These are phyloP conservation scores for Pandemis corylana DNA, from an alignment of 2,888 invertebrate species.

Conservation along the genomic window DNA sequence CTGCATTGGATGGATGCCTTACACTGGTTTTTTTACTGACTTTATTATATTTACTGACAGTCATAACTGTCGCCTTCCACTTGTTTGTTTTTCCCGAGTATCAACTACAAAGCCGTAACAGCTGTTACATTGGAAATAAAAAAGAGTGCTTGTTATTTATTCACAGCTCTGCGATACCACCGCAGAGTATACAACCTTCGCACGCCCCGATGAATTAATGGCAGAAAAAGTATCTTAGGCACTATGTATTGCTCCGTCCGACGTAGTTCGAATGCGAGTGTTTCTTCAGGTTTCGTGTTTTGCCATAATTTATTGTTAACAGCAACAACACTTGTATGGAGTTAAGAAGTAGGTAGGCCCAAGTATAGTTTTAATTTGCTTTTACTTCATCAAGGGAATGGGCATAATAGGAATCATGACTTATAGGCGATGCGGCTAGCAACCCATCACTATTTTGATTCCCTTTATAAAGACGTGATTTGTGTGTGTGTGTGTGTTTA, in stretches of 20 bases:
- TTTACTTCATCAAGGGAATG: no score
- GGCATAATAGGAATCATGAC: no score
- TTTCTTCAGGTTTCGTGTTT: constrained; percentile 13
- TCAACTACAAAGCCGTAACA: constrained; percentile 18
- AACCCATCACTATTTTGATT: no score
- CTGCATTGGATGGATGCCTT: neutral
- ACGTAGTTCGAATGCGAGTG: constrained; percentile 28
- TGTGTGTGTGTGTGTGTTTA: no score
- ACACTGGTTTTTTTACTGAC: neutral
- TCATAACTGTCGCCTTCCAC: neutral
- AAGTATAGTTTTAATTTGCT: no score
- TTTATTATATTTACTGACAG: neutral
- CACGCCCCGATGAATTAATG: constrained; percentile 34
- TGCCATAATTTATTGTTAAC: neutral
- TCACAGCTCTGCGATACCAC: constrained; percentile 27
- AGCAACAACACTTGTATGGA: neutral
- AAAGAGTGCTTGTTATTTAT: constrained; percentile 25
- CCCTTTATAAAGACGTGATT: no score
- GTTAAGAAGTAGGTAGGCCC: no score
- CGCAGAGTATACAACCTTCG: constrained; percentile 7
- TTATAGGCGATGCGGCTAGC: no score
- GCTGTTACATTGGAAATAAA: constrained; percentile 23
- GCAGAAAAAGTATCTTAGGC: constrained; percentile 30
- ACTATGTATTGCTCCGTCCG: constrained; percentile 23
- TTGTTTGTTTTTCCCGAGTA: neutral